Conservation (phyloP, 1,140 invertebrate genomes). For the Macrosteles quadrilineatus region DNA sequence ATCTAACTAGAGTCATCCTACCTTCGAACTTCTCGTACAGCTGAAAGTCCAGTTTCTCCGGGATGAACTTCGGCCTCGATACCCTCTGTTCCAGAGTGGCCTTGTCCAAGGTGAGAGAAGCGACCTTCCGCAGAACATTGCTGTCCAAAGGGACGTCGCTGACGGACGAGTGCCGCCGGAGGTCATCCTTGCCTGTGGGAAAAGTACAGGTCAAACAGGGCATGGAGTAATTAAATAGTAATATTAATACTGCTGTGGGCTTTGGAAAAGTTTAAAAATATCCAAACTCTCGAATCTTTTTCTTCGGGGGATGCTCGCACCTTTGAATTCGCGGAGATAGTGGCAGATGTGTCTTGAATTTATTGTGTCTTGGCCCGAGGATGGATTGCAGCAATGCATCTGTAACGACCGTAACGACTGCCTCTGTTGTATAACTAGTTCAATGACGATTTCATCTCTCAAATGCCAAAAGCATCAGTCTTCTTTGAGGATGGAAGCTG, state of each 20-base stretch:
- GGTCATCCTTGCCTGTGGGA: conserved; percentile 25
- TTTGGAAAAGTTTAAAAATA: background rate
- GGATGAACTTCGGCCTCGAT: conserved; percentile 71
- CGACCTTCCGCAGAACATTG: conserved; percentile 78
- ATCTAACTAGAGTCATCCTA: too few relatives aligned
- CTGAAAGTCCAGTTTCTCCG: conserved; percentile 81
- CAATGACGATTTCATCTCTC: too few relatives aligned
- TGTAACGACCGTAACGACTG: too few relatives aligned
- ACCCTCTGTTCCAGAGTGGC: conserved; percentile 61
- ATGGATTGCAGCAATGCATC: too few relatives aligned
- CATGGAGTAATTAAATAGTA: background rate
- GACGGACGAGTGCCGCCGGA: conserved; percentile 52
- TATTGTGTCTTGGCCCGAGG: too few relatives aligned
- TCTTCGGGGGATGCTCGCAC: too few relatives aligned
- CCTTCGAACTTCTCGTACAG: conserved; percentile 89
- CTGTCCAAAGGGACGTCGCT: conserved; percentile 57
- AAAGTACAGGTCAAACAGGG: background rate
- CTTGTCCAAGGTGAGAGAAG: conserved; percentile 74
- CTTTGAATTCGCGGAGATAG: too few relatives aligned
- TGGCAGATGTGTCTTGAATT: too few relatives aligned
- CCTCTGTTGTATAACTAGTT: too few relatives aligned
- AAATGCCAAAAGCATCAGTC: too few relatives aligned
- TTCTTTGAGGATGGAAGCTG: too few relatives aligned
- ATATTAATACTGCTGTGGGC: background rate
- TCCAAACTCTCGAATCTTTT: too few relatives aligned